phyloP scores from a whole-genome alignment of 2,797 vertebrate species.

The Aratinga solstitialis region DNA sequence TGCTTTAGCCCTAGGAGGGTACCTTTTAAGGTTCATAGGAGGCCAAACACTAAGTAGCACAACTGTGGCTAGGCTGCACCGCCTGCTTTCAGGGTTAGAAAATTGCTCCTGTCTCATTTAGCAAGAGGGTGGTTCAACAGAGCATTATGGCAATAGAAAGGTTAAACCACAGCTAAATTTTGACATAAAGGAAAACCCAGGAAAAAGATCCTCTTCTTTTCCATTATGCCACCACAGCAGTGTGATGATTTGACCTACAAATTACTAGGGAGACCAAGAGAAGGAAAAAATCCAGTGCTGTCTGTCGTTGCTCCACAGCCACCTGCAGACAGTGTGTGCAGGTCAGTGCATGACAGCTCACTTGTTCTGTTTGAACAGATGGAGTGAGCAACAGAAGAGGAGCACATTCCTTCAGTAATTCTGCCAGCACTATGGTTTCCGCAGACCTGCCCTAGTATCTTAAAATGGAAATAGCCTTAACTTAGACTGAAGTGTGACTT shows the following conservation, averaged over 20 bases:
- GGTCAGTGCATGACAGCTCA: not conserved
- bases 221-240: not conserved
- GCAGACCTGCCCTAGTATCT: not conserved
- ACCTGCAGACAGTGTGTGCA: not conserved
- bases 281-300: not conserved
- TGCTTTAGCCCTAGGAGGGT: not conserved
- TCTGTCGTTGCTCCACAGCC: not conserved
- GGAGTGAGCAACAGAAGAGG: not conserved
- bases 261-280: not conserved
- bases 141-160: not conserved
- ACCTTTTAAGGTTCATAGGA: not conserved
- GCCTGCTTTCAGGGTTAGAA: not conserved
- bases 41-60: not conserved
- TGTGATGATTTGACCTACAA: not conserved
- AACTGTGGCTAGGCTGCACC: not conserved
- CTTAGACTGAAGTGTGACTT: not conserved
- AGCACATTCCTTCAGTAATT: not conserved
- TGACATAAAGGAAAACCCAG: not conserved
- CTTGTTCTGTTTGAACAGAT: not conserved
- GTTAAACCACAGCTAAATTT: not conserved
- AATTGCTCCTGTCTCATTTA: not conserved
- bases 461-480: not conserved
- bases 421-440: not conserved
- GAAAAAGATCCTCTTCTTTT: not conserved
- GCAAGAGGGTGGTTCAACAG: not conserved